These are phyloP conservation scores for Clamator glandarius DNA, from an alignment of 2,797 vertebrate genomes.

Conservation along the genomic window DNA sequence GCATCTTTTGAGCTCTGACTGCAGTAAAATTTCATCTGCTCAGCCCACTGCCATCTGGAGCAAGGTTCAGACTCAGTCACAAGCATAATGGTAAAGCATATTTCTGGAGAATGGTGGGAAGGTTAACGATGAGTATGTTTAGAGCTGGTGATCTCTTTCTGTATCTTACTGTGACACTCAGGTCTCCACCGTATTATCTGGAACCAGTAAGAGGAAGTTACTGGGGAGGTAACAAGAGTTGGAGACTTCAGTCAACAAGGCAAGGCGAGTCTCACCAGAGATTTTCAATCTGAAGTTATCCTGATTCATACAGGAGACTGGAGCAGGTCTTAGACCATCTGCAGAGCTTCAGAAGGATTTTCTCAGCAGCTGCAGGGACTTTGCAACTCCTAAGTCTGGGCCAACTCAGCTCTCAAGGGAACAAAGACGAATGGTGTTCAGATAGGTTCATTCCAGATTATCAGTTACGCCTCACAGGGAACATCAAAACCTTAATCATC, in stretches of 20 bases:
- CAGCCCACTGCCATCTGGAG: conserved; percentile 66
- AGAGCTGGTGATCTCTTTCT: conserved; percentile 2
- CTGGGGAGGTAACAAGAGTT: not conserved
- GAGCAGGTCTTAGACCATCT: not conserved
- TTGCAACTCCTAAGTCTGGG: not conserved
- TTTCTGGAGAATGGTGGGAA: conserved; percentile 60
- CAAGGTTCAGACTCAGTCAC: conserved; percentile 62
- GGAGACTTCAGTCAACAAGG: not conserved
- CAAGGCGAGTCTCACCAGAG: not conserved
- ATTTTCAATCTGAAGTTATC: not conserved
- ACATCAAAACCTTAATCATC: not conserved
- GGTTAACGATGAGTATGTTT: not conserved
- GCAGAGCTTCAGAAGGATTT: not conserved
- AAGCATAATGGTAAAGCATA: conserved; percentile 18
- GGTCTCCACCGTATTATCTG: not conserved
- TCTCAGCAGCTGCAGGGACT: not conserved
- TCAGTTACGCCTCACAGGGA: not conserved
- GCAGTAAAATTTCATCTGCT: conserved; percentile 54
- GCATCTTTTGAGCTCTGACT: conserved; percentile 49
- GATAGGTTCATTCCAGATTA: not conserved
- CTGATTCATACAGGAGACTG: not conserved
- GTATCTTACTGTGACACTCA: not conserved
- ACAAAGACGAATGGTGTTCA: rapidly evolving
- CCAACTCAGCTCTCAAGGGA: not conserved
- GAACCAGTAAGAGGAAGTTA: not conserved